Conservation (phyloP, 2,888 invertebrate genomes). For the Endotricha flammealis region DNA sequence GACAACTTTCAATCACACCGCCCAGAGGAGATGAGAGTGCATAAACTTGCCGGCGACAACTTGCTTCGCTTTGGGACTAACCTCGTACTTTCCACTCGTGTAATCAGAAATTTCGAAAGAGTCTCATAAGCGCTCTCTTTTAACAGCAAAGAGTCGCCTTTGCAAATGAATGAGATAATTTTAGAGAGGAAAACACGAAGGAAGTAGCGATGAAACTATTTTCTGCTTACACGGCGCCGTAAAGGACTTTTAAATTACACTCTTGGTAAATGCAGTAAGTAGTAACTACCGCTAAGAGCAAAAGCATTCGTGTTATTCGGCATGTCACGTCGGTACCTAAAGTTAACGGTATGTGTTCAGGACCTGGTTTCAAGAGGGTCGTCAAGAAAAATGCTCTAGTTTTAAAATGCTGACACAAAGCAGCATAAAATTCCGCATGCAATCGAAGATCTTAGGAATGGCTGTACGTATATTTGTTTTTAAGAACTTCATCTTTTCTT, state of each 20-base stretch:
- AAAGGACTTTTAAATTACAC: slow-evolving; percentile 19
- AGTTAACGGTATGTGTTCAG: slow-evolving; percentile 1
- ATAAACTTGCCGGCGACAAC: slow-evolving; percentile 38
- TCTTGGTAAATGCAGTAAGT: slow-evolving; percentile 14
- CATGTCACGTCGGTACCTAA: slow-evolving; percentile 8
- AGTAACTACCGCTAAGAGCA: slow-evolving; percentile 7
- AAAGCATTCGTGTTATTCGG: slow-evolving; percentile 1
- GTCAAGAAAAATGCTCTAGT: neutral
- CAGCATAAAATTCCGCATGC: too few relatives aligned
- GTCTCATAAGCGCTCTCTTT: slow-evolving; percentile 14
- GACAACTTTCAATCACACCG: slow-evolving; percentile 49
- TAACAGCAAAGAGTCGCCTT: slow-evolving; percentile 8
- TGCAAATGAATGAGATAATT: slow-evolving; percentile 7
- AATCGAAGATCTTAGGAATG: too few relatives aligned
- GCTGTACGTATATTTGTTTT: too few relatives aligned
- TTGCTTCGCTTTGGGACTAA: slow-evolving; percentile 28
- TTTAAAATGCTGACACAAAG: neutral
- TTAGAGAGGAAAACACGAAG: slow-evolving; percentile 9
- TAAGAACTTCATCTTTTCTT: too few relatives aligned
- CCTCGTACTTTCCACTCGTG: slow-evolving; percentile 19
- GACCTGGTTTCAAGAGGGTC: slow-evolving; percentile 4
- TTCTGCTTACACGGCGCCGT: slow-evolving; percentile 17
- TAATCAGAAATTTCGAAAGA: slow-evolving; percentile 25
- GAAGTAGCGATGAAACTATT: slow-evolving; percentile 19
- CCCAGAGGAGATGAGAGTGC: slow-evolving; percentile 33